phyloP scores from a whole-genome alignment of 2,797 vertebrate genomes.

The Hafferia zeledoni region DNA sequence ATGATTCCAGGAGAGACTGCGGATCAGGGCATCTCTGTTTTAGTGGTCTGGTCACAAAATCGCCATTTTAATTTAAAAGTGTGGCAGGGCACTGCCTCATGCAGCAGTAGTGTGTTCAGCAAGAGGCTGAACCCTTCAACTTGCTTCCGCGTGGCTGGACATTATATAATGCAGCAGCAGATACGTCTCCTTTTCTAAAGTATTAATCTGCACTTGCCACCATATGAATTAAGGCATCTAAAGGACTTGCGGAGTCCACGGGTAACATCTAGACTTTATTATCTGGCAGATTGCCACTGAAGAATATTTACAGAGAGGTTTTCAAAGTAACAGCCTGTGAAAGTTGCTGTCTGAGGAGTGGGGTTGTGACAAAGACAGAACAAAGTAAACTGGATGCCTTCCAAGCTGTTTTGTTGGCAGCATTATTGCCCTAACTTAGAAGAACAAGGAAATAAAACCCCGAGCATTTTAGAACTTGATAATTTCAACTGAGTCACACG shows the following conservation, averaged over 20 bases:
- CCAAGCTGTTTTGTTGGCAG: background rate
- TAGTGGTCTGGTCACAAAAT: background rate
- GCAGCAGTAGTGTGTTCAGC: background rate
- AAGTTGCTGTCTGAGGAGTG: background rate
- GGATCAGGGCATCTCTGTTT: background rate
- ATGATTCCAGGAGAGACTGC: background rate
- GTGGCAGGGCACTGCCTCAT: background rate
- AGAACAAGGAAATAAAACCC: background rate
- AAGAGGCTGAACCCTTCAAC: background rate
- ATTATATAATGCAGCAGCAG: slow-evolving; percentile 54
- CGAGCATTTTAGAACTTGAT: background rate
- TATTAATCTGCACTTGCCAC: background rate
- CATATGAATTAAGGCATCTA: background rate
- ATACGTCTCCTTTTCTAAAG: background rate
- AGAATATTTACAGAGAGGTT: background rate
- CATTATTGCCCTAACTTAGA: background rate
- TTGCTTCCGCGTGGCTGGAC: background rate
- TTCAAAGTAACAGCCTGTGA: background rate
- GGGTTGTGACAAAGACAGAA: background rate
- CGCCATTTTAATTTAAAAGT: slow-evolving; percentile 17
- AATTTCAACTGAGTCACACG: background rate
- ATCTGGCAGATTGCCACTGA: background rate
- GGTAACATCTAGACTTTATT: background rate
- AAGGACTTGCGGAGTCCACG: background rate
- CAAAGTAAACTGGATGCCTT: background rate